Evolutionary conservation across 2,888 invertebrate species (phyloP), one percentile per base, ranked within the genome.

Genomic region (Heliconius aoede): DNA sequence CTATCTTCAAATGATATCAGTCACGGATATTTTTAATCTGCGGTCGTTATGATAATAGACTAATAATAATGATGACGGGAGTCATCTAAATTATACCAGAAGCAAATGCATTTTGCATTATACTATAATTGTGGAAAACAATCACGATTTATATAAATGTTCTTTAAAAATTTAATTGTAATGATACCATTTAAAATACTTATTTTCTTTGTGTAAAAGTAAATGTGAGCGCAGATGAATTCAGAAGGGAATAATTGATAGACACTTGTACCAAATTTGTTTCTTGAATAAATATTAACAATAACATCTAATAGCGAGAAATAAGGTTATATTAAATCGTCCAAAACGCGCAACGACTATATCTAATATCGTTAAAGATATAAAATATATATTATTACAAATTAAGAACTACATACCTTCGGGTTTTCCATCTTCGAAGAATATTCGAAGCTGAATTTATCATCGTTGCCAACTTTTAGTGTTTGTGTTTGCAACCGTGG

Each of bases 401-500:
- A 18, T 60, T 60, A 26, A 8, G 60, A 60, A 60, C 3, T 30
- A 30, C n/a, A 13, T 72, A 83, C 83, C 83, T 82, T 81, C 28
- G 82, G 82, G 58, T 81, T 79, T 26, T 73, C 62, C 24, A 61
- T 71, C 51, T 74, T 78, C 32, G 76, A 76, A 28, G 64, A 71
- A 64, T 80, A 81, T 13, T 30, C 67, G n/a, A 82, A 78, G 30
- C 71, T 68, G 9, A 80, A 74, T 28, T 60, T 68, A n/a, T 79
- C 76, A 21, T 78, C 73, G 26, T 62, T 65, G 11, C 81, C 81
- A 21, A 80, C 72, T 46, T 69, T 76, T 8, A 82, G 79, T 40
- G 82, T 82, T 69, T 78, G 72, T 67, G 78, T 76, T 72, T 79
- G 80, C 76, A 81, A 83, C 58, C 58, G 86, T 13, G 87, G 88